phyloP scores from a whole-genome alignment of 2,888 invertebrate species.

The Caenorhabditis doughertyi region DNA sequence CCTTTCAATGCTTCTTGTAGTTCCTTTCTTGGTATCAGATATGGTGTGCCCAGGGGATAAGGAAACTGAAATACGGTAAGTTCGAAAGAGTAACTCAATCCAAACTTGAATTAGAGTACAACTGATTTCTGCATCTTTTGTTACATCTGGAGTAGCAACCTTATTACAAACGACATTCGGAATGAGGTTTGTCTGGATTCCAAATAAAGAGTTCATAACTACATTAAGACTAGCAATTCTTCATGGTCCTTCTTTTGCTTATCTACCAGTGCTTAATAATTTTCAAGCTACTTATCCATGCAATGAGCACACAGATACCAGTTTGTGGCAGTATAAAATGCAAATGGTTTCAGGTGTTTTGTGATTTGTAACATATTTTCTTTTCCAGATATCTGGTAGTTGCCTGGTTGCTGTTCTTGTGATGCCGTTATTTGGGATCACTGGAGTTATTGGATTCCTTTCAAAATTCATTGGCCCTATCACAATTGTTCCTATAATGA shows the following conservation, averaged over 20 bases:
- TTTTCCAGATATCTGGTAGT: conserved; percentile 76
- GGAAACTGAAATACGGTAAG: conserved; percentile 60
- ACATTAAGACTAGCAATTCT: conserved; percentile 75
- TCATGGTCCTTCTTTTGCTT: conserved; percentile 81
- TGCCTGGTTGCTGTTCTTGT: conserved; percentile 75
- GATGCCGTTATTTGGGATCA: conserved; percentile 77
- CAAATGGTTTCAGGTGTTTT: conserved; percentile 20
- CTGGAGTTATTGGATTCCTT: conserved; percentile 72
- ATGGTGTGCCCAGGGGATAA: conserved; percentile 76
- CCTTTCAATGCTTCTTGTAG: conserved; percentile 77
- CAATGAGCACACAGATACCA: conserved; percentile 25
- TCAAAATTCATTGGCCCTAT: conserved; percentile 77
- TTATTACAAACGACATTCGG: conserved; percentile 77
- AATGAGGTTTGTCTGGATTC: conserved; percentile 55
- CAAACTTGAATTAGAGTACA: conserved; percentile 60
- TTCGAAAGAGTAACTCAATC: not conserved
- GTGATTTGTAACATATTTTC: not conserved
- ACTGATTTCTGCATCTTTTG: conserved; percentile 77
- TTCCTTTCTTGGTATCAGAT: conserved; percentile 75
- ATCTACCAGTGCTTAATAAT: conserved; percentile 77
- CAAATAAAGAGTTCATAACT: not conserved
- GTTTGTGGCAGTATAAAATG: conserved; percentile 44
- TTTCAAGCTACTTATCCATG: conserved; percentile 66
- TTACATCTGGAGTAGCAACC: conserved; percentile 76
- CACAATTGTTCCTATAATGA: conserved; percentile 78